These are phyloP conservation scores for Julus scanicus DNA, from an alignment of 2,888 invertebrate species.

Conservation along the genomic window DNA sequence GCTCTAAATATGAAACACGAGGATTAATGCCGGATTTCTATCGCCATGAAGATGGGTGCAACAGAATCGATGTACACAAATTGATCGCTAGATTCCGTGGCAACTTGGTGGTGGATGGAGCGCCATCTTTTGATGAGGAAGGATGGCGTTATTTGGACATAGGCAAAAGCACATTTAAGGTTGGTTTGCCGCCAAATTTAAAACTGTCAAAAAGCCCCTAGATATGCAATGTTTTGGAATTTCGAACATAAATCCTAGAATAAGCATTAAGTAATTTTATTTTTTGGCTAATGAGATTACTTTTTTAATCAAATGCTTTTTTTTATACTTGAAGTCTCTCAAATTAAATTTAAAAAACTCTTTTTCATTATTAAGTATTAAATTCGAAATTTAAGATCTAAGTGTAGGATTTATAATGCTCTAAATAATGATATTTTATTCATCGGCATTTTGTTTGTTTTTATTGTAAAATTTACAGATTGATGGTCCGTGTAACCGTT, in stretches of 20 bases:
- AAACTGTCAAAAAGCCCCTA: background rate
- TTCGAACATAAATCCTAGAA: no score
- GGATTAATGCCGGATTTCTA: background rate
- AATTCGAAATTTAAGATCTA: no score
- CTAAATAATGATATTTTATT: no score
- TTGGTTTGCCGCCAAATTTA: conserved; percentile 63
- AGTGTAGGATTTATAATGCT: no score
- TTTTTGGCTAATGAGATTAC: no score
- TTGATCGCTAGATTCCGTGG: conserved; percentile 85
- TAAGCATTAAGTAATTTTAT: no score
- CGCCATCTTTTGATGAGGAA: conserved; percentile 80
- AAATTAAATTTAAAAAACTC: no score
- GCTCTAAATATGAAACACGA: conserved; percentile 3
- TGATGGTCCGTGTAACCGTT: conserved; percentile 85
- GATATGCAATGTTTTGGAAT: background rate
- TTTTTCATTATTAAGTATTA: no score
- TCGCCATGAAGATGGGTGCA: background rate
- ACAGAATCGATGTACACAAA: conserved; percentile 66
- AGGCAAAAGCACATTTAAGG: conserved; percentile 75
- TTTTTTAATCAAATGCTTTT: no score
- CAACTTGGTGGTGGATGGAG: conserved; percentile 85
- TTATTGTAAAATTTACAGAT: conserved; percentile 69
- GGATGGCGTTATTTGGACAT: conserved; percentile 75
- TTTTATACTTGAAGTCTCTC: no score
- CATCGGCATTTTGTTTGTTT: no score